Conservation (phyloP, 2,888 invertebrate species). For the Dicranocentrus wangi region DNA sequence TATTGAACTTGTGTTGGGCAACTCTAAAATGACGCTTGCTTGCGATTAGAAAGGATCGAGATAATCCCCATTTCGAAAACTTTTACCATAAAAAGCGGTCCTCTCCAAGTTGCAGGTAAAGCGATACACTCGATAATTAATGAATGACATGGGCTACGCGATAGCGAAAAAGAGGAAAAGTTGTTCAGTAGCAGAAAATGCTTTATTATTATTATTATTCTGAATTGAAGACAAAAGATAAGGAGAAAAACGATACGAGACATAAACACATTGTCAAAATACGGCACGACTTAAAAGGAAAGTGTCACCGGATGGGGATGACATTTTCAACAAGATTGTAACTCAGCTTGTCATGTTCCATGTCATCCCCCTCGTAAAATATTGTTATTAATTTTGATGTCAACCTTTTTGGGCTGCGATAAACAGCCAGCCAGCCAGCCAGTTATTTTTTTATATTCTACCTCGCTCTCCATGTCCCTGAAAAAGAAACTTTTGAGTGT, state of each 20-base stretch:
- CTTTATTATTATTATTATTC: too few relatives aligned
- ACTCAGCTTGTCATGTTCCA: slow-evolving; percentile 59
- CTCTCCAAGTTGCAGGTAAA: too few relatives aligned
- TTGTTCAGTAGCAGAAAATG: not conserved
- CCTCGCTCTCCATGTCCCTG: too few relatives aligned
- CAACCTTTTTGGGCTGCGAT: slow-evolving; percentile 26
- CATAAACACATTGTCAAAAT: not conserved
- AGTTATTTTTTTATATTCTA: too few relatives aligned
- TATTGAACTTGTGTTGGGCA: too few relatives aligned
- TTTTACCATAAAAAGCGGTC: too few relatives aligned
- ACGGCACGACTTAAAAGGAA: slow-evolving; percentile 56
- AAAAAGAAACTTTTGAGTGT: too few relatives aligned
- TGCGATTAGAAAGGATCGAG: too few relatives aligned
- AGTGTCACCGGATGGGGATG: slow-evolving; percentile 61
- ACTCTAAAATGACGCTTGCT: too few relatives aligned
- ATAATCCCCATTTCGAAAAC: too few relatives aligned
- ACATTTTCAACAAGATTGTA: slow-evolving; percentile 58
- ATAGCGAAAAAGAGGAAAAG: not conserved
- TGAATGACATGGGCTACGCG: slow-evolving; percentile 12
- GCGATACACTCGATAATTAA: slow-evolving; percentile 18
- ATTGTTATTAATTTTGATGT: slow-evolving; percentile 51
- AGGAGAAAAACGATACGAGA: not conserved
- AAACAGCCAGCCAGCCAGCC: not conserved
- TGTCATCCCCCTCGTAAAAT: slow-evolving; percentile 38
- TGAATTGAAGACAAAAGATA: too few relatives aligned